Percentiles rank a stretch among this genome's conserved stretches.
These are phyloP conservation scores for Gopherus evgoodei DNA, from an alignment of 2,113 vertebrate genomes.

Conservation along the genomic window DNA sequence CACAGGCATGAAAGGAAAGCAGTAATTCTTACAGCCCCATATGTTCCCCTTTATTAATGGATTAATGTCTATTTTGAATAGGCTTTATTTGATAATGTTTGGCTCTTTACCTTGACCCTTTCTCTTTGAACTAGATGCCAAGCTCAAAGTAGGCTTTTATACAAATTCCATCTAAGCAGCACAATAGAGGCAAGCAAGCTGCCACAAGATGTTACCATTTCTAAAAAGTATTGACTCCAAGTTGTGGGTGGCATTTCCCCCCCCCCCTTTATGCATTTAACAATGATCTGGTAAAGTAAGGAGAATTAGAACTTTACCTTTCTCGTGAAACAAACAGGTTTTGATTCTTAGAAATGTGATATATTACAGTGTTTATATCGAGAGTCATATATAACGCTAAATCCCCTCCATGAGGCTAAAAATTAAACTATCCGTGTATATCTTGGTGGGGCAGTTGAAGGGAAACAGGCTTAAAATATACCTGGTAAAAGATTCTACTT, in stretches of 20 bases:
- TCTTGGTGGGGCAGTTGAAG: background rate
- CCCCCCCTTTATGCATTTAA: background rate
- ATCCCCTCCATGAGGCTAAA: background rate
- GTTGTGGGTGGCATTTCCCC: background rate
- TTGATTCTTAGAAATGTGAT: background rate
- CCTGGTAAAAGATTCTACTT: background rate
- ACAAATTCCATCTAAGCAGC: background rate
- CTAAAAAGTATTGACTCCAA: background rate
- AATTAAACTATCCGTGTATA: background rate
- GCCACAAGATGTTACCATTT: background rate
- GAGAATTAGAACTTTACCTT: background rate
- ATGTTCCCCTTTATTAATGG: background rate
- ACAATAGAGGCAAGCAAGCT: conserved; percentile 14
- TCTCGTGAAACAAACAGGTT: background rate
- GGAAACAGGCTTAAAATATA: background rate
- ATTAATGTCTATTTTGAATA: conserved; percentile 43
- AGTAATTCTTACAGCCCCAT: background rate
- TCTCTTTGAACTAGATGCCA: conserved; percentile 52
- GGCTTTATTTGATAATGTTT: conserved; percentile 46
- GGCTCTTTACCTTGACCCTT: background rate
- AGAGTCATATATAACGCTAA: background rate
- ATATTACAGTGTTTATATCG: background rate
- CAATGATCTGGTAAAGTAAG: background rate
- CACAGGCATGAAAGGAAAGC: background rate
- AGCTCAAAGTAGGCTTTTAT: background rate